Evolutionary conservation across 2,113 vertebrate genomes (phyloP).

Genomic region (Delphinus delphis): DNA sequence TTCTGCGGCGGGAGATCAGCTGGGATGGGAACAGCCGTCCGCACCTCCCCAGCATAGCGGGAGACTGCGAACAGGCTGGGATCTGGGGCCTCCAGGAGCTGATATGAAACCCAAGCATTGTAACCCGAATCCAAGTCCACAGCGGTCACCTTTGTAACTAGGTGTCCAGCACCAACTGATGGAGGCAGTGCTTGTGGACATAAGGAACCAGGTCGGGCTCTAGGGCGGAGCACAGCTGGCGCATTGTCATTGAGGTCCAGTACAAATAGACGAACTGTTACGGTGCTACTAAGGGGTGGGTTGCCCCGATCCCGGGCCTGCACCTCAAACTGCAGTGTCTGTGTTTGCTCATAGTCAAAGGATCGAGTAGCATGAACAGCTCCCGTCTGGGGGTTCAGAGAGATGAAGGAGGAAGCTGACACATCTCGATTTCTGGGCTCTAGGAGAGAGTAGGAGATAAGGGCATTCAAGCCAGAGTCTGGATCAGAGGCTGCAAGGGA

Average conservation of each 20-base stretch:
- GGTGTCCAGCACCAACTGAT: constrained; percentile 84
- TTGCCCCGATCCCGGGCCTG: constrained; percentile 83
- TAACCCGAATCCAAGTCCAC: constrained; percentile 89
- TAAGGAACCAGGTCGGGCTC: constrained; percentile 77
- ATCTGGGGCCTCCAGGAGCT: constrained; percentile 83
- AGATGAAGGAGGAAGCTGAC: constrained; percentile 80
- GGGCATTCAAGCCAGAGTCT: constrained; percentile 83
- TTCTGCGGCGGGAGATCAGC: constrained; percentile 85
- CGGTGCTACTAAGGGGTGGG: constrained; percentile 82
- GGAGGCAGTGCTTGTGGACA: constrained; percentile 84
- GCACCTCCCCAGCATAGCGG: constrained; percentile 85
- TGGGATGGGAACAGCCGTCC: constrained; percentile 84
- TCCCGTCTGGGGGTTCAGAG: constrained; percentile 85
- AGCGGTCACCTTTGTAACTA: constrained; percentile 87
- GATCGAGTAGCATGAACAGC: constrained; percentile 83
- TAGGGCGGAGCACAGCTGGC: constrained; percentile 83
- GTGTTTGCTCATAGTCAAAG: constrained; percentile 86
- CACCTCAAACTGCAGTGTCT: constrained; percentile 82
- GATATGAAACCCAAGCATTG: constrained; percentile 89
- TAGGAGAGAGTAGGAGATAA: constrained; percentile 83
- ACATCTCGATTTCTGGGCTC: constrained; percentile 81
- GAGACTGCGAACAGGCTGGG: constrained; percentile 84
- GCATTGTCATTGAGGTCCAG: constrained; percentile 87
- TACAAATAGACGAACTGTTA: constrained; percentile 81
- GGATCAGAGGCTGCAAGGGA: constrained; percentile 81